phyloP scores from a whole-genome alignment of 2,113 vertebrate species.

The Ramphastos sulfuratus region DNA sequence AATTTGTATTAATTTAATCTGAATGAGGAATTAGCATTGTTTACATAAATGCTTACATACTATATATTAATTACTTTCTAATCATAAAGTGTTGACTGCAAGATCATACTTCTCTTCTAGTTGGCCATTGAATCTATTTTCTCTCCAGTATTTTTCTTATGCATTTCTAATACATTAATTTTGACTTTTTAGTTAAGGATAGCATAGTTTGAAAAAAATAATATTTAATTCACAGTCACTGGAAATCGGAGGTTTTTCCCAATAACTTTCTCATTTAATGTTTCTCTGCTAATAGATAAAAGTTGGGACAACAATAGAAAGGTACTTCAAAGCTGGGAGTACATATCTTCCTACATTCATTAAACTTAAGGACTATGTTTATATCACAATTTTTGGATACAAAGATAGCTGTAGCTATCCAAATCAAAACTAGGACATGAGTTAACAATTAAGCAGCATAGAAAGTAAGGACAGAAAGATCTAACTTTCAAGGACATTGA shows the following conservation, averaged over 20 bases:
- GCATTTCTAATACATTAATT: background rate
- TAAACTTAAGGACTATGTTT: background rate
- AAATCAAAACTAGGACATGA: background rate
- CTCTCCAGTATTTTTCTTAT: background rate
- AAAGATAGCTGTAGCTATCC: background rate
- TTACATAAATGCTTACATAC: background rate
- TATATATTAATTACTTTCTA: background rate
- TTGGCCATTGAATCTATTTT: background rate
- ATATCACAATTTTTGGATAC: background rate
- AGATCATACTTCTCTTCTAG: background rate
- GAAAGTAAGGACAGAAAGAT: background rate
- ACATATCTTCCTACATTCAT: background rate
- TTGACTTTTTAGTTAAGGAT: background rate
- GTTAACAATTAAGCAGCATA: background rate
- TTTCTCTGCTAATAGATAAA: background rate
- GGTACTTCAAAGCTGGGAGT: background rate
- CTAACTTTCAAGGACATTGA: background rate
- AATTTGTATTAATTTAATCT: background rate
- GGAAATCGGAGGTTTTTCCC: background rate
- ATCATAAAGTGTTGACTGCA: background rate
- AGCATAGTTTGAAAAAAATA: background rate
- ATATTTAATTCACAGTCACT: background rate
- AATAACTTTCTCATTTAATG: background rate
- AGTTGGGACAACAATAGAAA: background rate
- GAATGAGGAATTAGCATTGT: background rate